Base-by-base conservation (phyloP, 2,797 vertebrate genomes). In the Sphenopsis melanotis region DNA sequence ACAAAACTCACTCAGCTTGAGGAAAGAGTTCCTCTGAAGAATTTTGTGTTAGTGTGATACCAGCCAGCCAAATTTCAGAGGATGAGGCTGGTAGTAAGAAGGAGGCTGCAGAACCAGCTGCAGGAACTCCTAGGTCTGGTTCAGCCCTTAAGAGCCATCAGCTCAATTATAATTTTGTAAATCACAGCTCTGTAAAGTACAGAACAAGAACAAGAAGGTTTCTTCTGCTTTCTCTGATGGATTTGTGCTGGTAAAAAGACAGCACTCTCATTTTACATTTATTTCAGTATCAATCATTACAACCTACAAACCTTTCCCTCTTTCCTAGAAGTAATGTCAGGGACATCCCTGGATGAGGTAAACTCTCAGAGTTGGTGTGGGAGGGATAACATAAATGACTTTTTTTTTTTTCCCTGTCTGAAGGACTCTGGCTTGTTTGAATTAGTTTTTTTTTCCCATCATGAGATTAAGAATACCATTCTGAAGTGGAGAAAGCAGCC, bases 381-480 rank as follows among this genome's bases (percentile, higher is more conserved):
- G 5, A 83, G 0, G 66, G 56, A 41, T 14, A 87, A 64, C 0
- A 0, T 12, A 65, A 57, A 12, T 46, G 22, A 5, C 17, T 17
- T 65, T 19, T 65, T 65, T 19, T 65, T 71, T 72, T 69, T 57
- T 30, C 10, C 9, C 17, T n/a, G 3, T 34, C 36, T 85, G 37
- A 41, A 87, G 23, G 22, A 70, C 29, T 72, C 41, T 12, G 17
- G 41, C 46, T 64, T 30, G 20, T 50, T 71, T 57, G 5, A 85
- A n/a, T 53, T 30, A 60, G 8, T 27, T 57, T 37, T 18, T 26
- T 37, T 16, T 56, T 12, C 44, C 12, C 34, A 87, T 19, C 12
- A 34, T 11, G 8, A 84, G 37, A 56, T 8, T 69, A 72, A 61
- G 37, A 63, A 22, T 15, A 34, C 6, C 1, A 4, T 18, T 69